Evolutionary conservation across 1,140 invertebrate species (phyloP), one percentile per base, ranked within the genome.

Genomic region (Chrysopa pallens): DNA sequence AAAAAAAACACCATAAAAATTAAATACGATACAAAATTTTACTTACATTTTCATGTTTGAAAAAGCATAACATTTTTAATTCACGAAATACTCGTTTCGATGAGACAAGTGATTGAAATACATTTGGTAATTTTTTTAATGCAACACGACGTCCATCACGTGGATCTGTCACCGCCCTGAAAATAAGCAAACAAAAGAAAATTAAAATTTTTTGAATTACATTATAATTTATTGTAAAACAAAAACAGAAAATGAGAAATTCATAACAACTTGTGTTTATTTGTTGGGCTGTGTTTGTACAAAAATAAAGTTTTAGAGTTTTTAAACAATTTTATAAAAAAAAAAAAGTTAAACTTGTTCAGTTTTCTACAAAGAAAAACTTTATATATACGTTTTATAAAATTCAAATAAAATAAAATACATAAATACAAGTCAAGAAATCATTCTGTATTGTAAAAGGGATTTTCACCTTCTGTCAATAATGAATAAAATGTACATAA

Each of bases 31-130:
- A 7, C 11, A 33, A 33, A 33, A 5, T 13, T 45, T 31, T 44
- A 80, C 84, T 85, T 70, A 96, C 94, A 68, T 99, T 99, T 67
- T 98, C 94, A 65, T 99, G 94, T 74, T 96, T 93, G 73, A 99
- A 97, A 69, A 94, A 96, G 66, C 91, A 94, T 33, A 99, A 74
- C 94, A 98, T 98, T 69, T 92, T 90, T 50, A 99, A 76, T 69
- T 99, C 96, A 50, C 96, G 76, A 68, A 97, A 98, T 46, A 98
- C 95, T 56, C 95, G 76, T 66, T 96, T 96, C 59, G 85, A 89
- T 51, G 94, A 98, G 52, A 98, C 90, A 54, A 98, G 74, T 63
- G 94, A 98, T 69, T 98, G 95, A 78, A 98, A 98, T 62, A 98
- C 94, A 73, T 98, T 98, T 50, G 95, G 94, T 74, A 98, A 81